These are phyloP conservation scores for Muscina levida DNA, from an alignment of 2,888 invertebrate genomes.

Conservation along the genomic window DNA sequence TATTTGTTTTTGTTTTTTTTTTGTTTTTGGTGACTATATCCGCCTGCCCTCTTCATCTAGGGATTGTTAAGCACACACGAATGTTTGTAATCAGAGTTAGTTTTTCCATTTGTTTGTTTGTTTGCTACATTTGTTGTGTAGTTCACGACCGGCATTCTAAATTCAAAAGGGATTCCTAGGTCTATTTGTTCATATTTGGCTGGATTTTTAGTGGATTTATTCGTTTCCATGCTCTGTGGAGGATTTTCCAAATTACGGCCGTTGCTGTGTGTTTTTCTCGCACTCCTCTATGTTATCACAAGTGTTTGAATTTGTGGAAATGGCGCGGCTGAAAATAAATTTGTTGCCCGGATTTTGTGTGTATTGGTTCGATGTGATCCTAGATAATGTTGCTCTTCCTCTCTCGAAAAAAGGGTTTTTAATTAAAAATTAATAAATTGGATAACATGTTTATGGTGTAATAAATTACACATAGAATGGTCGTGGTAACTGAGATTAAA, in stretches of 20 bases:
- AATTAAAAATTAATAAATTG: conserved; percentile 33
- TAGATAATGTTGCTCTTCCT: conserved; percentile 12
- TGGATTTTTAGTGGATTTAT: conserved; percentile 62
- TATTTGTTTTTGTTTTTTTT: too few relatives aligned
- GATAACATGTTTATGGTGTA: background rate
- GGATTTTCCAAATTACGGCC: conserved; percentile 32
- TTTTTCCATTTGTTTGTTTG: background rate
- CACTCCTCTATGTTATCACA: conserved; percentile 7
- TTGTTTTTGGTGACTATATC: background rate
- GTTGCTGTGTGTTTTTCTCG: conserved; percentile 12
- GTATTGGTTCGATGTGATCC: conserved; percentile 10
- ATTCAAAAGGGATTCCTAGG: conserved; percentile 40
- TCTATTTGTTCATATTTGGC: conserved; percentile 55
- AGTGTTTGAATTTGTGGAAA: conserved; percentile 49
- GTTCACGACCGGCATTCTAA: background rate
- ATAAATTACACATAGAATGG: too few relatives aligned
- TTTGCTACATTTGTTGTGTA: conserved; percentile 12
- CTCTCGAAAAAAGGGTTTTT: conserved; percentile 7
- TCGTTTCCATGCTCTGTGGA: conserved; percentile 51
- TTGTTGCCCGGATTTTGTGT: background rate
- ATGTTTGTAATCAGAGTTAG: background rate
- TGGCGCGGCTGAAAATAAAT: conserved; percentile 10
- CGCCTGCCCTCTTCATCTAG: background rate
- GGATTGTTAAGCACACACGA: background rate
- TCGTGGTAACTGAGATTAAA: too few relatives aligned